Evolutionary conservation across 2,797 vertebrate genomes (phyloP).

Genomic region (Lagorchestes hirsutus): DNA sequence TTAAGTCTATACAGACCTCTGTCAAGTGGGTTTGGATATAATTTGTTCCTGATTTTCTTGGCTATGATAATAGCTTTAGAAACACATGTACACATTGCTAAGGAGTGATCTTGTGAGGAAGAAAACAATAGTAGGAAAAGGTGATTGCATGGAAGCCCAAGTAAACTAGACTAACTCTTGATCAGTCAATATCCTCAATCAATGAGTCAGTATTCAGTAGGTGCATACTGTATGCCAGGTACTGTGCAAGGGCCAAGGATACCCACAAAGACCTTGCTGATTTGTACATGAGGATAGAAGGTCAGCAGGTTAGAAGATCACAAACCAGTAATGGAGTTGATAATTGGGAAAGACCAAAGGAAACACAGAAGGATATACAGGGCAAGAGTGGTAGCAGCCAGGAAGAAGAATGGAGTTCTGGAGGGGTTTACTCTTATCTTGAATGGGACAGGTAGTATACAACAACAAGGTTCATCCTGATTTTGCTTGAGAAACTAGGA

Average conservation of each 20-base stretch:
- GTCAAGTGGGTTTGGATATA: neutral
- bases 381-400: neutral
- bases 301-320: neutral
- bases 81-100: neutral
- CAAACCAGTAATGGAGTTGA: neutral
- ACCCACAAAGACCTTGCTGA: neutral
- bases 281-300: neutral
- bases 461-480: neutral
- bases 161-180: neutral
- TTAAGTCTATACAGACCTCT: neutral
- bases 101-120: neutral
- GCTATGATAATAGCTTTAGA: neutral
- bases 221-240: neutral
- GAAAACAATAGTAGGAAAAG: neutral
- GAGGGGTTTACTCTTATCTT: neutral
- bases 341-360: neutral
- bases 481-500: neutral
- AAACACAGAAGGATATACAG: neutral
- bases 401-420: neutral
- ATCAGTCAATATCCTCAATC: neutral
- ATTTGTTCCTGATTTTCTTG: neutral
- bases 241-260: neutral
- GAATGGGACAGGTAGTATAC: neutral
- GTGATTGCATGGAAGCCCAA: neutral
- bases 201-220: neutral